phyloP scores from a whole-genome alignment of 1,140 invertebrate genomes.

The Eubasilissa regina region DNA sequence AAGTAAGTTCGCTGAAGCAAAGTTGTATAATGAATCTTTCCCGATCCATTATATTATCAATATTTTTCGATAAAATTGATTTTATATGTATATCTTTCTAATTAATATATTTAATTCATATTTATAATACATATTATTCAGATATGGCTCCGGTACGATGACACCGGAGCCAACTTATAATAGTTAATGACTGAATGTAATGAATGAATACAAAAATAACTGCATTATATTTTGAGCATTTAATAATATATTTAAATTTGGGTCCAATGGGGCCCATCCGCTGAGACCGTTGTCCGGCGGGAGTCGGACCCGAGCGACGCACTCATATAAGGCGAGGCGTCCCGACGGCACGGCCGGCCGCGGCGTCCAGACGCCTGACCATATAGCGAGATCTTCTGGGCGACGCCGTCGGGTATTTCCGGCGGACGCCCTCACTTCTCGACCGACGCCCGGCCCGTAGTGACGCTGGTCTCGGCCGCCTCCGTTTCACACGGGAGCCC shows the following conservation, averaged over 20 bases:
- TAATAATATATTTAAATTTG: background rate
- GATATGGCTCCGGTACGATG: too few relatives aligned
- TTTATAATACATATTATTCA: too few relatives aligned
- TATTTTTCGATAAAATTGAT: too few relatives aligned
- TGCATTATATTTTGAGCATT: too few relatives aligned
- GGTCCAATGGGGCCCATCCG: background rate
- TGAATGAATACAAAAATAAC: too few relatives aligned
- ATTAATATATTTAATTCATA: too few relatives aligned
- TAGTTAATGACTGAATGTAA: too few relatives aligned
- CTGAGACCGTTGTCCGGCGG: background rate
- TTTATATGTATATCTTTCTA: too few relatives aligned
- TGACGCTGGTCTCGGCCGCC: background rate
- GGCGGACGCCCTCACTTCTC: background rate
- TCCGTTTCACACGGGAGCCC: background rate
- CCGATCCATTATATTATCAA: too few relatives aligned
- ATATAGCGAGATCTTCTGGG: slow-evolving; percentile 20
- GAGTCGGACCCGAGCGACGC: background rate
- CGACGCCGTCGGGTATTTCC: slow-evolving; percentile 22
- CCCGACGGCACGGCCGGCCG: background rate
- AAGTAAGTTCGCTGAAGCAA: too few relatives aligned
- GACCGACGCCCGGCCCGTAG: background rate
- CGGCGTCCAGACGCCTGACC: background rate
- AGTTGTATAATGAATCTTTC: too few relatives aligned
- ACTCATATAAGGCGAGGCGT: slow-evolving; percentile 9
- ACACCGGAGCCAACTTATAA: too few relatives aligned